These are phyloP conservation scores for Iphiclides podalirius DNA, from an alignment of 2,888 invertebrate species.

Conservation along the genomic window DNA sequence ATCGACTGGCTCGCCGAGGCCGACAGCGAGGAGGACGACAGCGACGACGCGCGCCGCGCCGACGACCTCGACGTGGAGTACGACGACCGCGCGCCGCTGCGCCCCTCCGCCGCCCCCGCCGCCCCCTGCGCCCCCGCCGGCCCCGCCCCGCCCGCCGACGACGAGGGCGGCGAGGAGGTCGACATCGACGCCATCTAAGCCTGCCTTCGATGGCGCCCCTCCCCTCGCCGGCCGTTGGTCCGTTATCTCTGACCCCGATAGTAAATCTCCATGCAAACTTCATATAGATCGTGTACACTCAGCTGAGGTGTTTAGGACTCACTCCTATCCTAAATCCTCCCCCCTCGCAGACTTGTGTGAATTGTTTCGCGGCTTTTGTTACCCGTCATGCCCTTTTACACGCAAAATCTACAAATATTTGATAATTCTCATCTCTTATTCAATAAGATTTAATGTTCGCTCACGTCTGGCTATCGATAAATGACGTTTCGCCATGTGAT, in stretches of 20 bases:
- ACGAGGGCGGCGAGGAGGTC: conserved; percentile 87
- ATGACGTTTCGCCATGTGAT: too few relatives aligned
- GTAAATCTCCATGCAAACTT: too few relatives aligned
- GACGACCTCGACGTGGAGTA: conserved; percentile 74
- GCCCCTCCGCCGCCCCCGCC: conserved; percentile 49
- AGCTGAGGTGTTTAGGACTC: too few relatives aligned
- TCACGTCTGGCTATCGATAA: too few relatives aligned
- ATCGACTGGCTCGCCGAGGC: conserved; percentile 98
- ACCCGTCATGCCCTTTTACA: too few relatives aligned
- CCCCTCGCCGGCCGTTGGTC: background rate
- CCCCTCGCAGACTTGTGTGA: background rate
- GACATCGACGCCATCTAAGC: conserved; percentile 95
- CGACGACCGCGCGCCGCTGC: conserved; percentile 90
- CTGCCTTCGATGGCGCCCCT: background rate
- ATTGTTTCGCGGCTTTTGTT: background rate
- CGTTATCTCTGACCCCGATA: too few relatives aligned
- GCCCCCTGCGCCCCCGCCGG: conserved; percentile 48
- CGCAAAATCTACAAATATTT: too few relatives aligned
- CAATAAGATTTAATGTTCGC: too few relatives aligned
- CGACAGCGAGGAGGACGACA: conserved; percentile 85
- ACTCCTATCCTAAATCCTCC: too few relatives aligned
- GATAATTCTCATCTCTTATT: too few relatives aligned
- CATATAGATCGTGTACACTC: too few relatives aligned
- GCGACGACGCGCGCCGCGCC: conserved; percentile 68
- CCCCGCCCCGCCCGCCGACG: conserved; percentile 39